These are phyloP conservation scores for Microchirus variegatus DNA, from an alignment of 2,797 vertebrate genomes.

Conservation along the genomic window DNA sequence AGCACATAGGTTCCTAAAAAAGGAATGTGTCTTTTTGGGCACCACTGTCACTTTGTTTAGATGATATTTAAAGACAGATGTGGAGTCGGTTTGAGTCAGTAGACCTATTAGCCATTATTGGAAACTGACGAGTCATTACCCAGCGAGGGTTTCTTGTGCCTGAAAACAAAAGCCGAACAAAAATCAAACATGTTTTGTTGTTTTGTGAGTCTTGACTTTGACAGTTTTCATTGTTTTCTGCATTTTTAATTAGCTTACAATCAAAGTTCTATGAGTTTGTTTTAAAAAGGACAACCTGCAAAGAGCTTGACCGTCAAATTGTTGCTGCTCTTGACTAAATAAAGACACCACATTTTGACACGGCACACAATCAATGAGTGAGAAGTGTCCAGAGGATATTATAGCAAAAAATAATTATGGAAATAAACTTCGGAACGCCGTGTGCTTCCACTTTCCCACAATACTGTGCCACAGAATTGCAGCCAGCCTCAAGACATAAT, in stretches of 20 bases:
- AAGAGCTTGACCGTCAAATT: no score
- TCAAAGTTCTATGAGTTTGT: no score
- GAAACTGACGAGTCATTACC: conserved; percentile 4
- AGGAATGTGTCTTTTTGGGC: conserved; percentile 3
- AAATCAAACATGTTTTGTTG: conserved; percentile 2
- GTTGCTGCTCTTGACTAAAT: no score
- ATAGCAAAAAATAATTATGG: no score
- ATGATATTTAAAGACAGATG: conserved; percentile 29
- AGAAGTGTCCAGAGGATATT: neutral
- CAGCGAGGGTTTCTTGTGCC: neutral
- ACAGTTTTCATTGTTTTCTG: neutral
- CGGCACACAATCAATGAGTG: neutral
- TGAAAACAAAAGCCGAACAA: neutral
- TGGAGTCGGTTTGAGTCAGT: conserved; percentile 17
- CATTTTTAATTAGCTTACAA: no score
- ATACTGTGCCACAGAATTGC: no score
- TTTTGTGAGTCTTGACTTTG: neutral
- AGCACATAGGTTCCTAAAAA: neutral
- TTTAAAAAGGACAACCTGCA: no score
- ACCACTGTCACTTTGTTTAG: conserved; percentile 22
- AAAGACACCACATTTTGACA: neutral
- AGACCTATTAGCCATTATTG: conserved; percentile 8
- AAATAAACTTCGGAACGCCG: neutral
- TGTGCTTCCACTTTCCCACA: neutral
- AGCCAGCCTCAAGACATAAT: neutral